Evolutionary conservation across 2,113 vertebrate species (phyloP), one percentile per base, ranked within the genome.

Genomic region (Australoheros scitulus): DNA sequence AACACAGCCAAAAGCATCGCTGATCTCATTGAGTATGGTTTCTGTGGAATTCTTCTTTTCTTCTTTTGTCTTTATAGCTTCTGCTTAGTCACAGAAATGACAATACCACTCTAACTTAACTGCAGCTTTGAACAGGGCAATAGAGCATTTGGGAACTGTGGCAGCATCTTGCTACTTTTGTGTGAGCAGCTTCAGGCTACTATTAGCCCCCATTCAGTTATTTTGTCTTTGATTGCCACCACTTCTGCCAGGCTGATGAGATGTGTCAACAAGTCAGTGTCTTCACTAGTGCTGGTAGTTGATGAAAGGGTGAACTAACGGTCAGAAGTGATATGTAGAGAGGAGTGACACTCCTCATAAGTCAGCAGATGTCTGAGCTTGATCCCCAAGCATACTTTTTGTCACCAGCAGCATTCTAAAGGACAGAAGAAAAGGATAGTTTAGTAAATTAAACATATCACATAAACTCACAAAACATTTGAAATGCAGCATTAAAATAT

Each of bases 1-100:
- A 98, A 95, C 87, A 96, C 92, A 78, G 96, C 96, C 93, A 97
- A 97, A 95, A 96, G 96, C 98, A 99, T 99, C 14, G 76, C 90
- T 91, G 88, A 77, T 87, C 68, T 87, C 15, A 41, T 87, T 84
- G 6, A 65, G 74, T 55, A 14, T 20, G 24, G 29, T 65, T 78
- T 74, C n/a, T 61, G 22, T 47, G 34, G 72, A 77, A 43, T 59
- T 52, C 47, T 55, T 72, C 15, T 83, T 63, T 29, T 61, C 18
- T 70, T 70, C 52, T 79, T 38, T 60, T 63, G 14, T 55, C 10
- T 83, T 74, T 56, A 52, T 43, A 72, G 47, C 76, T 38, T 61
- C 52, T 41, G 64, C 58, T 81, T 56, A 1, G 70, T 82, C 84
- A 58, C 61, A 65, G 47, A 43, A 29, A 61, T 36, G 83, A 68